A percentile compares a stretch with the other conserved stretches of the same genome.
Conservation (phyloP, 2,113 vertebrate species). For the Lamprologus speciosus region DNA sequence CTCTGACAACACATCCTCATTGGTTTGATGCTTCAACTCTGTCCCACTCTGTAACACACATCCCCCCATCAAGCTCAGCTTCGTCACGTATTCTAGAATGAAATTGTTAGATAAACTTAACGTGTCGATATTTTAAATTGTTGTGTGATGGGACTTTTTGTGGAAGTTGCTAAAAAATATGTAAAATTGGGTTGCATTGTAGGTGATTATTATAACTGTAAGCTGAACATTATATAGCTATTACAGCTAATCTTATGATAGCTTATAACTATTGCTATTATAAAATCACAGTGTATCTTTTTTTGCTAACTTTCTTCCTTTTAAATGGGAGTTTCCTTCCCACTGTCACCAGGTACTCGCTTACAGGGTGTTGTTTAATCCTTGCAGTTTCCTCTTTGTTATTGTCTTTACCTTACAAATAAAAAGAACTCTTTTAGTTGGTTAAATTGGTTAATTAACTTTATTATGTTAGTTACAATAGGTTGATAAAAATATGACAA, state of each 20-base stretch:
- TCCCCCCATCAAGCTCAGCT: accelerated
- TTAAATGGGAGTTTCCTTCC: background rate
- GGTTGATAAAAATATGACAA: background rate
- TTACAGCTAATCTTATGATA: background rate
- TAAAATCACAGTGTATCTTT: background rate
- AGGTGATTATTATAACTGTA: background rate
- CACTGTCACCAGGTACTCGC: accelerated
- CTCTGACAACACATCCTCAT: background rate
- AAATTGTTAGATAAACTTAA: background rate
- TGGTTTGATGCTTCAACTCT: background rate
- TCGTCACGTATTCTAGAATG: background rate
- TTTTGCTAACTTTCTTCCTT: accelerated
- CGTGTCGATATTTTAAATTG: background rate
- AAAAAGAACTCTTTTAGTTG: background rate
- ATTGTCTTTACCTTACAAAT: accelerated
- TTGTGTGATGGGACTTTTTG: background rate
- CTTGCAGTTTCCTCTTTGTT: background rate
- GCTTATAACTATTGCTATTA: background rate
- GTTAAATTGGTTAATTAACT: background rate
- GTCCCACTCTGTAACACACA: background rate
- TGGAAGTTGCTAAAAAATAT: background rate
- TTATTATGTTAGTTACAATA: background rate
- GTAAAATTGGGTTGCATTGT: accelerated
- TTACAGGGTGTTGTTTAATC: background rate
- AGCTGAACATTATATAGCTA: accelerated